Base-by-base conservation (phyloP, 1,140 invertebrate species). In the Neodiprion lecontei region DNA sequence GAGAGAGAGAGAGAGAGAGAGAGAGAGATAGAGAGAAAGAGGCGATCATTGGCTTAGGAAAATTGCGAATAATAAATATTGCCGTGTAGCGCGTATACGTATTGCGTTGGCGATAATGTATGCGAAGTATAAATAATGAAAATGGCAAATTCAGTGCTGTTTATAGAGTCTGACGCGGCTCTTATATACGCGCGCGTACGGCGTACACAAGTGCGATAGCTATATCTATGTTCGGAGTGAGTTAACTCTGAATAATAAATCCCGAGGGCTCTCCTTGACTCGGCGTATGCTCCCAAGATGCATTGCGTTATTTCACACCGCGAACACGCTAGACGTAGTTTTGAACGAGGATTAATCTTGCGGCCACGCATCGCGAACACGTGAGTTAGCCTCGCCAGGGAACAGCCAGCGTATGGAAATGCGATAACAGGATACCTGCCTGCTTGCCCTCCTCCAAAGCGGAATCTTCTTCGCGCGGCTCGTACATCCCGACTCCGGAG, bases 311-410 rank as follows among this genome's bases (percentile, higher is more conserved):
- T 61, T 61, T 61, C 53, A 61, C 53, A 61, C 53, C 4, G 53
- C 53, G n/a, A 61, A 61, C 53, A 61, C 53, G 53, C 53, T 61
- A 61, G 53, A 61, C 53, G 53, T 61, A 61, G 53, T 61, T 61
- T 61, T 61, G 53, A 61, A 61, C 53, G 53, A 17, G 53, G n/a
- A 61, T 61, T 61, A 61, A 61, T 61, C 53, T 61, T 17, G 53
- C 53, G 53, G 53, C 53, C 53, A 61, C 53, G 53, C 53, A 61
- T 61, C 53, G 53, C 53, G 53, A 61, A 61, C 53, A 61, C 53
- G 53, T 61, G 53, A 61, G 53, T 61, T 61, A 61, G n/a, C 28
- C 11, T 14, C 53, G 53, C 53, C 4, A 17, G 5, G 11, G 53
- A 61, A 61, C 28, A 40, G 28, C 28, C 28, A 40, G 28, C 28